Base-by-base conservation (phyloP, 2,113 vertebrate genomes). In the Tragelaphus strepsiceros region DNA sequence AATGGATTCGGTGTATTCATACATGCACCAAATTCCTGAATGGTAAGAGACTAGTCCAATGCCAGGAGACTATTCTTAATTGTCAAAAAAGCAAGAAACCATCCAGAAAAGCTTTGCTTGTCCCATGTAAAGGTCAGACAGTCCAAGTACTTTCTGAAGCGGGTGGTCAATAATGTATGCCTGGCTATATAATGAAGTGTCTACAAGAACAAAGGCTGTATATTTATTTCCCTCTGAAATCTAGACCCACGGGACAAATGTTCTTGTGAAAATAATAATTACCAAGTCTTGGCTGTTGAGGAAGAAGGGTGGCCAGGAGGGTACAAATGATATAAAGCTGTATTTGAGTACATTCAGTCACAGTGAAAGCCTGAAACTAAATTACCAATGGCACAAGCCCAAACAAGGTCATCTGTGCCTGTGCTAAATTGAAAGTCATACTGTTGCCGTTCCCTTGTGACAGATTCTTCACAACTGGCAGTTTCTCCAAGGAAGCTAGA, bases 241-340 rank as follows among this genome's bases (percentile, higher is more conserved):
- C 28, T 78, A 10, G 24, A 74, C 49, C 46, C 83, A 92, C 0
- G 4, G 67, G 64, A 96, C 64, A 59, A 85, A 62, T 39, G 81
- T 62, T 96, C 84, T 92, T 74, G 32, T 93, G 54, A 96, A 97
- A 96, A 92, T 88, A 96, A 91, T 92, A 96, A 95, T 96, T 86
- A 95, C 32, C 56, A 82, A 91, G 49, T 90, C 85, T 74, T 81
- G 35, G 26, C 35, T 94, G 35, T 61, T 51, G 49, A 21, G 35
- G 85, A 90, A 91, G 85, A 97, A 97, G 58, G 9, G 39, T 77
- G 93, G 49, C 77, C 7, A 16, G 88, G 30, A 89, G 62, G 59
- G 32, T 46, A n/a, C 4, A 85, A 35, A 3, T 46, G 22, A 94
- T 1, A 88, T 43, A 95, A 94, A 94, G 53, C 7, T 15, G 17